phyloP scores from a whole-genome alignment of 2,113 vertebrate species.

The Pachypanchax playfairii region DNA sequence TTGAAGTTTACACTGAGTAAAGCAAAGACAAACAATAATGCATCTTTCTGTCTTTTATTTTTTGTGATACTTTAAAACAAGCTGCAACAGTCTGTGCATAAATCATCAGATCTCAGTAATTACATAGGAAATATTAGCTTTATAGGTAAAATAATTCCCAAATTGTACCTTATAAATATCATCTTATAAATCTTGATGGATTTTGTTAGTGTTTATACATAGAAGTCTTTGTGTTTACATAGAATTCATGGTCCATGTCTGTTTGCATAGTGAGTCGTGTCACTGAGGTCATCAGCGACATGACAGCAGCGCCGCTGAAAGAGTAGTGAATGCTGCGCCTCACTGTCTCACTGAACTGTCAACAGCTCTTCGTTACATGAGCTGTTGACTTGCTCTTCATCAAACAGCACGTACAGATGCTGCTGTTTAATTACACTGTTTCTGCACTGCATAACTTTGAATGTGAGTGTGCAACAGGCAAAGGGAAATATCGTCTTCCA shows the following conservation, averaged over 20 bases:
- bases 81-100: no score
- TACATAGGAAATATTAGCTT: no score
- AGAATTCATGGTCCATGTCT: constrained; percentile 7
- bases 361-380: constrained; percentile 62
- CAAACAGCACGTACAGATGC: constrained; percentile 25
- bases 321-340: constrained; percentile 40
- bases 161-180: no score
- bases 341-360: constrained; percentile 58
- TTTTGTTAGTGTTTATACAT: background rate
- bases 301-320: constrained; percentile 45
- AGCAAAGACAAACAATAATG: no score
- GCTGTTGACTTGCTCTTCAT: constrained; percentile 39
- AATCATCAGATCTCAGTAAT: no score
- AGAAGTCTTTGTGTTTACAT: constrained; percentile 1
- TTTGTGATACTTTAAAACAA: no score
- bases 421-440: background rate
- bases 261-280: constrained; percentile 49
- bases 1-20: no score
- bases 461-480: no score
- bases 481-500: no score
- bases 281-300: constrained; percentile 48
- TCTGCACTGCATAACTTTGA: background rate
- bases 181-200: no score
- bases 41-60: no score
- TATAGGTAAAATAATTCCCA: no score